Percentiles rank a stretch among this genome's conserved stretches.
Evolutionary conservation across 2,888 invertebrate species (phyloP).

Genomic region (Monochamus alternatus): DNA sequence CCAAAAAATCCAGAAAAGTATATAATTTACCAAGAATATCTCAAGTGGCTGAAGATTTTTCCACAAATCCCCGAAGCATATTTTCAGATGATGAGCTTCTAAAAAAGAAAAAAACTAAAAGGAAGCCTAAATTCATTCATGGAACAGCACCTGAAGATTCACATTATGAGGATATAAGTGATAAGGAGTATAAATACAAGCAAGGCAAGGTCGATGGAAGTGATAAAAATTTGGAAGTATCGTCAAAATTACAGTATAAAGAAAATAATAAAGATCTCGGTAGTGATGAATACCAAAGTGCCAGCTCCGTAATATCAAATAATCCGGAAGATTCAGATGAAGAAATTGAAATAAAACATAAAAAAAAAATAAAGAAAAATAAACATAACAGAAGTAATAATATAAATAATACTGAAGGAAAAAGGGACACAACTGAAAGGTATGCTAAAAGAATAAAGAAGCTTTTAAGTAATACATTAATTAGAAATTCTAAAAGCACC

Average conservation of each 20-base stretch:
- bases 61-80: background rate
- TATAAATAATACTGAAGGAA: background rate
- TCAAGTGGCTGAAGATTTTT: conserved; percentile 2
- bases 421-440: background rate
- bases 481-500: background rate
- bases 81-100: no score
- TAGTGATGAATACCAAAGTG: background rate
- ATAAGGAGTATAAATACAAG: no score
- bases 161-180: no score
- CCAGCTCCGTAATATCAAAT: background rate
- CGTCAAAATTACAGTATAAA: background rate
- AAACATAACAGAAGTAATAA: background rate
- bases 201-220: background rate
- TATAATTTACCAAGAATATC: conserved; percentile 27
- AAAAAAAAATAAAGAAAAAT: background rate
- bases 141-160: no score
- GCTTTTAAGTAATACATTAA: background rate
- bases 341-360: conserved; percentile 1
- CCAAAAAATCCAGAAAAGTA: conserved; percentile 19
- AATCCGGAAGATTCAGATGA: background rate
- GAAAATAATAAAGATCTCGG: background rate
- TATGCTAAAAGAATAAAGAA: background rate
- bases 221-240: background rate
- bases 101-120: background rate
- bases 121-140: background rate